Evolutionary conservation across 2,797 vertebrate species (phyloP).

Genomic region (Luscinia luscinia): DNA sequence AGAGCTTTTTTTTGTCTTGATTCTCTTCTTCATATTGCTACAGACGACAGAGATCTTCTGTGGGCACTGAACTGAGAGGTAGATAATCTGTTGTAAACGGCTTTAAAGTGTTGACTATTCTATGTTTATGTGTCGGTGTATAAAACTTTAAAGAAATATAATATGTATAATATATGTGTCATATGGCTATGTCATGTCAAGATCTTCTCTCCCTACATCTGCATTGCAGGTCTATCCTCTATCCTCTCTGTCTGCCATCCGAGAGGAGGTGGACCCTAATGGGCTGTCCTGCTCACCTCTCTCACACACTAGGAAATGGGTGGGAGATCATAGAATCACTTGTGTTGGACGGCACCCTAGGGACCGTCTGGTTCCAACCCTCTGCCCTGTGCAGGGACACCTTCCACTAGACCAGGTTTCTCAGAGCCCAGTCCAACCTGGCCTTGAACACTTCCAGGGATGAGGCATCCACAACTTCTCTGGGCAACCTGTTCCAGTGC

Average conservation of each 20-base stretch:
- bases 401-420: neutral
- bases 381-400: neutral
- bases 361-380: neutral
- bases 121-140: neutral
- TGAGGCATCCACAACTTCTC: neutral
- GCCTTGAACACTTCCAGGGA: neutral
- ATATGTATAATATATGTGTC: neutral
- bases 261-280: neutral
- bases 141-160: neutral
- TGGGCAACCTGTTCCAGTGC: neutral
- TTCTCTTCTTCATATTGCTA: neutral
- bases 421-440: neutral
- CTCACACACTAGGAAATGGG: neutral
- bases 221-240: neutral
- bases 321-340: neutral
- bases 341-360: neutral
- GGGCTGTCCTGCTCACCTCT: neutral
- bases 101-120: neutral
- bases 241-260: fast-evolving
- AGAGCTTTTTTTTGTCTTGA: neutral
- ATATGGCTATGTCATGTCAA: neutral
- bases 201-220: neutral
- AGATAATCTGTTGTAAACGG: neutral
- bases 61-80: neutral
- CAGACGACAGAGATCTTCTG: neutral